Evolutionary conservation across 2,888 invertebrate species (phyloP), one percentile per base, ranked within the genome.

Genomic region (Chymomyza amoena): DNA sequence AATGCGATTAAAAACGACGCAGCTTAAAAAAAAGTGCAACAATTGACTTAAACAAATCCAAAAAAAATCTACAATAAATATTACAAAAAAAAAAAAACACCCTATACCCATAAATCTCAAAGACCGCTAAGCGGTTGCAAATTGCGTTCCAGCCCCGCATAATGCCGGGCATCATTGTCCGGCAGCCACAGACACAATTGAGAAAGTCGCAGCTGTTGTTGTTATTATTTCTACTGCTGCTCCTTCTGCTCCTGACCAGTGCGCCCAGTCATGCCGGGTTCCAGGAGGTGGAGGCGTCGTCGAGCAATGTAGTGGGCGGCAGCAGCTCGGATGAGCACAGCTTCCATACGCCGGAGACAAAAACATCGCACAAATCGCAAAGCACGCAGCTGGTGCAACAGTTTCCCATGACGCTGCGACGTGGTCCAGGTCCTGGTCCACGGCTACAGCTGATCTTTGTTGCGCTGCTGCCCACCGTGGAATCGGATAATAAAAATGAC

Each of bases 401-500:
- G 51, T 90, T 90, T n/a, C 74, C 68, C 68, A 84, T 80, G 16
- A 13, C 6, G 0, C 61, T 67, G 32, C 56, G 54, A 9, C 66
- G 67, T 71, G 69, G 69, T 20, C 66, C 64, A 7, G 32, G 7
- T 7, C 7, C 32, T 6, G 32, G 5, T 13, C 36, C 64, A 50
- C 78, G 81, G 1, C 82, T 84, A 0, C 81, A 90, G 61, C 74
- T 92, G 52, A 86, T 89, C 1, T 91, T 92, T 62, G 88, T 88
- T 36, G 90, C 91, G 0, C 78, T 92, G 39, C 73, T 92, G 69
- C 91, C 92, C 2, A 77, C 80, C 10, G 80, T 81, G 75, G 77
- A 89, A 76, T 67, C 91, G 88, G 90, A 91, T n/a, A 90, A 90
- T 73, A 89, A 88, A 69, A 91, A 91, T 69, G 91, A 91, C 72